Percentiles rank a stretch among this genome's conserved stretches.
phyloP scores from a whole-genome alignment of 2,797 vertebrate genomes.

The Cygnus olor region DNA sequence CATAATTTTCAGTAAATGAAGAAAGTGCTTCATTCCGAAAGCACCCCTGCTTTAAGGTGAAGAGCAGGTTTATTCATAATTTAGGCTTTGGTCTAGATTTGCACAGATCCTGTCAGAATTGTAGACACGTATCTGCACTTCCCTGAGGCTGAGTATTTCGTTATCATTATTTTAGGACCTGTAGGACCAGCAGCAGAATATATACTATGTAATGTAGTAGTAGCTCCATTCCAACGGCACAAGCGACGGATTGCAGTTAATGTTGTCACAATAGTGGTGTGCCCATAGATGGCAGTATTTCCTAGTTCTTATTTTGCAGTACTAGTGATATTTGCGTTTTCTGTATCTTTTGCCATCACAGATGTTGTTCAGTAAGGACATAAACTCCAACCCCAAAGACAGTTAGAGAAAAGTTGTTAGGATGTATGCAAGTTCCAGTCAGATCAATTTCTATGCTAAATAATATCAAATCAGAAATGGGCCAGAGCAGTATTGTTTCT shows the following conservation, averaged over 20 bases:
- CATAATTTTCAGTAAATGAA: background rate
- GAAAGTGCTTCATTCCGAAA: background rate
- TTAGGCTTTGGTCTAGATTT: background rate
- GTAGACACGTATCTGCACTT: background rate
- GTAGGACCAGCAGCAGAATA: background rate
- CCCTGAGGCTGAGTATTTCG: background rate
- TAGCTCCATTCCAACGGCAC: background rate
- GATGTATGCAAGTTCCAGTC: background rate
- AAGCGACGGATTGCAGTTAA: accelerated
- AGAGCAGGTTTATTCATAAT: background rate
- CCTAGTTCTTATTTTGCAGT: background rate
- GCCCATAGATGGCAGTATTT: slow-evolving; percentile 32
- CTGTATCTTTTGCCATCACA: accelerated
- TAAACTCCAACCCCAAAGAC: background rate
- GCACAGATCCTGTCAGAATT: background rate
- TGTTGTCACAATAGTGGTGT: background rate
- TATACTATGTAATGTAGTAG: background rate
- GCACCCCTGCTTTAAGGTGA: background rate
- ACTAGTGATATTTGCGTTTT: accelerated
- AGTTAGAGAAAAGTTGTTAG: background rate
- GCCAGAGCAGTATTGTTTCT: background rate
- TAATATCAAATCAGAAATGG: background rate
- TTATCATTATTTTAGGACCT: background rate
- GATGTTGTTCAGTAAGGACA: background rate
- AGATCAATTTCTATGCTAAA: background rate